phyloP scores from a whole-genome alignment of 2,888 invertebrate genomes.

The Seira sanloemensis region DNA sequence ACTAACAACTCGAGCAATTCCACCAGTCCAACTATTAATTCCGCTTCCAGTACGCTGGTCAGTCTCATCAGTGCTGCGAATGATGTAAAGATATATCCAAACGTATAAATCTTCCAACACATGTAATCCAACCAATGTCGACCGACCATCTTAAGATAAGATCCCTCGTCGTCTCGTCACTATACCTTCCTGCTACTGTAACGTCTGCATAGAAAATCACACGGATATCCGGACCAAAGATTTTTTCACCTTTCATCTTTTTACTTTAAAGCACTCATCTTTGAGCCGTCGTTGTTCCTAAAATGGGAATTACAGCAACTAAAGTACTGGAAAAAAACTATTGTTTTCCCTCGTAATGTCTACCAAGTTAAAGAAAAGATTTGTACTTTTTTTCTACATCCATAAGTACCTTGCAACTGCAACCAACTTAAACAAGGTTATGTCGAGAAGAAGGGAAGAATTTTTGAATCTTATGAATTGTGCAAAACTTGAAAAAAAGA shows the following conservation, averaged over 20 bases:
- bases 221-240: conserved; percentile 55
- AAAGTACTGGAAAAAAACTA: neutral
- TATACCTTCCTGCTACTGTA: conserved; percentile 23
- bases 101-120: conserved; percentile 41
- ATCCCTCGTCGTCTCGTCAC: neutral
- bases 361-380: conserved; percentile 17
- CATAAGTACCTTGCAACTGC: conserved; percentile 58
- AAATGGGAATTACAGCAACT: neutral
- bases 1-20: conserved; percentile 70
- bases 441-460: conserved; percentile 23
- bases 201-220: neutral
- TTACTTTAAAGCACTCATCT: neutral
- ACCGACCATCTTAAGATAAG: neutral
- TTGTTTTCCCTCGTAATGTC: neutral
- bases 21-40: conserved; percentile 71
- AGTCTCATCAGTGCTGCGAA: conserved; percentile 71
- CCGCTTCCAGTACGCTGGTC: conserved; percentile 71
- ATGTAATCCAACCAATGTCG: conserved; percentile 28
- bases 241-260: conserved; percentile 16
- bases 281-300: neutral
- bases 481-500: neutral
- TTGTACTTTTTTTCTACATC: neutral
- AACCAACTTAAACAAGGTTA: conserved; percentile 59
- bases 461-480: conserved; percentile 6
- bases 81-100: no score